Evolutionary conservation across 2,888 invertebrate species (phyloP), one percentile per base, ranked within the genome.

Genomic region (Rutpela maculata): DNA sequence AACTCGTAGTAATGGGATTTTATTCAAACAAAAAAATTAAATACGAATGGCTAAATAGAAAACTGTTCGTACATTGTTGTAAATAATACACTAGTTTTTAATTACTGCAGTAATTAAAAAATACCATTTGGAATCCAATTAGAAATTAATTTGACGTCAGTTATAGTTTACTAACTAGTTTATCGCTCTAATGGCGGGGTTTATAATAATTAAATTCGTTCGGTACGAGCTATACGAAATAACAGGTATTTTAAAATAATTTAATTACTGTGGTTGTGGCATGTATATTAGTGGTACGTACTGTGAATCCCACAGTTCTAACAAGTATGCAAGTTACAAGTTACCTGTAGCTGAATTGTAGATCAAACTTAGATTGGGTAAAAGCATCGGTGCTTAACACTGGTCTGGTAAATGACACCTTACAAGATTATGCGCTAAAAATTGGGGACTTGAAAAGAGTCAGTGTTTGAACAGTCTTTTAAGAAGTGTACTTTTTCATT

Each of bases 81-180:
- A 50, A 50, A 50, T 50, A 50, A 50, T 50, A 50, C 50, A 5
- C 43, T 11, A 15, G n/a, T 50, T 50, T 50, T 50, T 50, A 50
- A 50, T 50, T 50, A 50, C 3, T n/a, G n/a, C n/a, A 50, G 50
- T 50, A 50, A 50, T 50, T n/a, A 50, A 50, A 50, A 50, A 50
- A 50, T n/a, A n/a, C 15, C 50, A 50, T 43, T 43, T 50, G 50
- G 15, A 50, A 50, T 50, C 6, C 50, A 50, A 50, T 50, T 50
- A n/a, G 50, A 50, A 50, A 50, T 50, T 50, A 50, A 50, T n/a
- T 50, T 50, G 6, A n/a, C n/a, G 50, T 50, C 50, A 50, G 50
- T n/a, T 50, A 50, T 50, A 50, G n/a, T 50, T 50, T 6, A n/a
- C n/a, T 5, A 50, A 50, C 50, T n/a, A 12, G 50, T 50, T 50